Evolutionary conservation across 2,888 invertebrate genomes (phyloP), one percentile per base, ranked within the genome.

Genomic region (Phyllotreta cruciferae): DNA sequence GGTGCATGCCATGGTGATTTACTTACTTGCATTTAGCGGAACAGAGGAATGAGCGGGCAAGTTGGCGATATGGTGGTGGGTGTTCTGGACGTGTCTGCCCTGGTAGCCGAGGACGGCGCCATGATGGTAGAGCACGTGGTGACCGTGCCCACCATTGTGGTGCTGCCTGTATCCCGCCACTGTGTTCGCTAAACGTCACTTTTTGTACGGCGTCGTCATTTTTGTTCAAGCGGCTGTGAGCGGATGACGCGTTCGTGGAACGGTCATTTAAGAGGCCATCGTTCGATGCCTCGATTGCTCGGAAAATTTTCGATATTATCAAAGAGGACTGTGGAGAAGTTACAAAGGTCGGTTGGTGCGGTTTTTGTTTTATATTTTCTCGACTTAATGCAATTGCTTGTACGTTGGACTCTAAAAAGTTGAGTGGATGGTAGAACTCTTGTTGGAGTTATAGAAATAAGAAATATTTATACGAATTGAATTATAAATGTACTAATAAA

Each of bases 11-110:
- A n/a, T n/a, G 13, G 9, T 14, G 13, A 24, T 36, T 42, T 63
- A 81, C 81, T 81, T 76, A 81, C 81, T 81, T 71, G 81, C 81
- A 73, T 81, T 81, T 58, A 81, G 72, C 1, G 81, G 81, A 36
- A 81, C 71, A 53, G 78, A 74, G 36, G 78, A 77, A 69, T 79
- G 79, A 11, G 69, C 66, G 37, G 72, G 73, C 58, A 74, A 75
- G 52, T 72, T 70, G 38, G 71, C 66, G 65, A 77, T 73, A 69
- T 80, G 80, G 65, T 79, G 79, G 68, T 79, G 79, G 64, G 73
- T 72, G 44, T 73, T 73, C 64, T 76, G 74, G 71, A 79, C 75
- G 67, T 80, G 80, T 63, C 79, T 73, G 54, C 77, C 77, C 66
- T 80, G 78, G 69, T 80, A 80, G 55, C 79, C 80, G 68, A 80